Conservation (phyloP, 2,888 invertebrate genomes). For the Heliconius erato region DNA sequence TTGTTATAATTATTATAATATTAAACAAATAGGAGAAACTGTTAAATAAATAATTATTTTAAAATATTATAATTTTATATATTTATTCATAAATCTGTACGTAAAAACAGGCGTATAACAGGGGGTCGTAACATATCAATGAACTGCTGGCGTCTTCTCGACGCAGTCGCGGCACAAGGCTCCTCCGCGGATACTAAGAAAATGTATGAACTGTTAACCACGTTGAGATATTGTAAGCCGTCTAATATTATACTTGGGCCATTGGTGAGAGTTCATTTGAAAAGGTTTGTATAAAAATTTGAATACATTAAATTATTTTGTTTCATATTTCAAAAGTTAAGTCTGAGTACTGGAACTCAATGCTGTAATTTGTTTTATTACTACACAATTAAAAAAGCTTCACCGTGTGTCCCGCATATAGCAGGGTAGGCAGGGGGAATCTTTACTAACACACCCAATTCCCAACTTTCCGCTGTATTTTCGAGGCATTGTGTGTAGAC, state of each 20-base stretch:
- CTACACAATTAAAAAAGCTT: background rate
- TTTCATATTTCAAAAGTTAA: too few species aligned
- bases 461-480: too few species aligned
- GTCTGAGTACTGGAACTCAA: background rate
- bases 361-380: background rate
- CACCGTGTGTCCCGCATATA: too few species aligned
- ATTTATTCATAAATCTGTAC: background rate
- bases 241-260: slow-evolving; percentile 87
- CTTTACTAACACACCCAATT: too few species aligned
- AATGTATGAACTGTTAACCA: slow-evolving; percentile 82
- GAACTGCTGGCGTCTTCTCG: slow-evolving; percentile 87
- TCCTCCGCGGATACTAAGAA: slow-evolving; percentile 72
- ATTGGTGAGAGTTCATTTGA: slow-evolving; percentile 86
- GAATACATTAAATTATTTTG: background rate
- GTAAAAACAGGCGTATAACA: slow-evolving; percentile 62
- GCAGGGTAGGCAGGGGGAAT: too few species aligned
- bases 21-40: too few species aligned
- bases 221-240: slow-evolving; percentile 84
- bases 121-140: slow-evolving; percentile 83
- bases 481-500: too few species aligned
- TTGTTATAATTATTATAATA: background rate
- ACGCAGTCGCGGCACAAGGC: slow-evolving; percentile 78
- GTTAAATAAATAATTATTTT: too few species aligned
- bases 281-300: slow-evolving; percentile 68
- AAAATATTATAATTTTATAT: background rate